Conservation (phyloP, 2,888 invertebrate species). For the Agriotes lineatus region DNA sequence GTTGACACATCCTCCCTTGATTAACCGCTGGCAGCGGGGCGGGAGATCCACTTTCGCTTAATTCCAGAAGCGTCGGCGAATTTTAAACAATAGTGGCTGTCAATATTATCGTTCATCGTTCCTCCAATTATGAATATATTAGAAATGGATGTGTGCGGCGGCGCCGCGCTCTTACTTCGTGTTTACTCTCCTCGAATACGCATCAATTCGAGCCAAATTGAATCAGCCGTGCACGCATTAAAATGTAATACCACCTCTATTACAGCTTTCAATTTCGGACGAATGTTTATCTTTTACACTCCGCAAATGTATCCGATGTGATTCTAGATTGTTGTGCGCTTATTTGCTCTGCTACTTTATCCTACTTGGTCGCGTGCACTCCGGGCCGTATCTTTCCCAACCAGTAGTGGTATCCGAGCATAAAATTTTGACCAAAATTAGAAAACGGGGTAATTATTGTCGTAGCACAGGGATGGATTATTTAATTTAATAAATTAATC, state of each 20-base stretch:
- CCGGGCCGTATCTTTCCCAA: no score
- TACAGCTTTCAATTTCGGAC: conserved; percentile 64
- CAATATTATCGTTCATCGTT: conserved; percentile 64
- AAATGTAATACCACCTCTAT: conserved; percentile 65
- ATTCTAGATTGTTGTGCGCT: conserved; percentile 55
- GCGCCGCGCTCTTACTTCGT: conserved; percentile 45
- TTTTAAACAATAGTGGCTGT: conserved; percentile 64
- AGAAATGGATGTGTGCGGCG: conserved; percentile 56
- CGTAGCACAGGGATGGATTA: no score
- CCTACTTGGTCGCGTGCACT: no score
- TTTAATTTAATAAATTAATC: no score
- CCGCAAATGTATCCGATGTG: conserved; percentile 55
- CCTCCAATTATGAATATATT: conserved; percentile 57
- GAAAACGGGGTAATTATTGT: no score
- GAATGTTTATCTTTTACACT: conserved; percentile 64
- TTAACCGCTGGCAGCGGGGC: conserved; percentile 58
- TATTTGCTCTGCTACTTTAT: conserved; percentile 57
- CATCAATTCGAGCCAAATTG: conserved; percentile 60
- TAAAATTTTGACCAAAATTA: no score
- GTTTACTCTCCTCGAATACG: conserved; percentile 61
- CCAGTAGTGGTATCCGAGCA: no score
- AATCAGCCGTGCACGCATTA: conserved; percentile 62
- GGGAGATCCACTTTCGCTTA: conserved; percentile 65
- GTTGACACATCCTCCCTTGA: conserved; percentile 52
- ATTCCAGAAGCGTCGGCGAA: conserved; percentile 62